phyloP scores from a whole-genome alignment of 1,140 invertebrate species.

The Meloidogyne exigua region DNA sequence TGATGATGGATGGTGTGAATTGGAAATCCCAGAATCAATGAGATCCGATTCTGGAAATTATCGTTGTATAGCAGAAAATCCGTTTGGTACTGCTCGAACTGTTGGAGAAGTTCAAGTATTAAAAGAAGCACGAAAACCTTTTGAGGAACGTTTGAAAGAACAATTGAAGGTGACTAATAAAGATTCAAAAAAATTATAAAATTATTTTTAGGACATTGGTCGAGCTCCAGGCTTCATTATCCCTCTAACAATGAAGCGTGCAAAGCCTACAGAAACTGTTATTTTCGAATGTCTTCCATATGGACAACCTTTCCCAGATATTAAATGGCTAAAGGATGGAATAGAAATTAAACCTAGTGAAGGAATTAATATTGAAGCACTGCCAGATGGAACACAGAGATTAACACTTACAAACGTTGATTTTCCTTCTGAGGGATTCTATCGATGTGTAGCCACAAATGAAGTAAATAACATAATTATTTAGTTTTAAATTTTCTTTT shows the following conservation, averaged over 20 bases:
- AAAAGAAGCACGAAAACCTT: not conserved
- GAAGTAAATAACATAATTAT: conserved; percentile 20
- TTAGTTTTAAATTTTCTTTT: not conserved
- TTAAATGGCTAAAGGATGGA: conserved; percentile 59
- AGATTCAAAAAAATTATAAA: not conserved
- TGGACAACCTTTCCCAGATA: conserved; percentile 59
- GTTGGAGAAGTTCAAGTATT: conserved; percentile 48
- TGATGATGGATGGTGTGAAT: conserved; percentile 73
- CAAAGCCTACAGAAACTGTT: conserved; percentile 57
- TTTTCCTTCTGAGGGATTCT: conserved; percentile 55
- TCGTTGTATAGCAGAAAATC: conserved; percentile 69
- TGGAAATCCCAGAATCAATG: conserved; percentile 75
- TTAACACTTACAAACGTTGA: conserved; percentile 56
- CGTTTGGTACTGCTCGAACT: conserved; percentile 56
- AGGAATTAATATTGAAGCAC: conserved; percentile 53
- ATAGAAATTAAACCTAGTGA: conserved; percentile 52
- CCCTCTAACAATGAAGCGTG: conserved; percentile 53
- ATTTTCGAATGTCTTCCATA: conserved; percentile 62
- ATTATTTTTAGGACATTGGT: conserved; percentile 27
- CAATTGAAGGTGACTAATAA: not conserved
- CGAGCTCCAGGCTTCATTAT: conserved; percentile 62
- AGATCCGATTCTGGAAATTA: conserved; percentile 75
- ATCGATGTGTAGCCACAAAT: conserved; percentile 61
- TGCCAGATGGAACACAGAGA: conserved; percentile 56
- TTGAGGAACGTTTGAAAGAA: conserved; percentile 2